A percentile compares a stretch with the other conserved stretches of the same genome.
phyloP scores from a whole-genome alignment of 2,888 invertebrate genomes.

The Carabus problematicus region DNA sequence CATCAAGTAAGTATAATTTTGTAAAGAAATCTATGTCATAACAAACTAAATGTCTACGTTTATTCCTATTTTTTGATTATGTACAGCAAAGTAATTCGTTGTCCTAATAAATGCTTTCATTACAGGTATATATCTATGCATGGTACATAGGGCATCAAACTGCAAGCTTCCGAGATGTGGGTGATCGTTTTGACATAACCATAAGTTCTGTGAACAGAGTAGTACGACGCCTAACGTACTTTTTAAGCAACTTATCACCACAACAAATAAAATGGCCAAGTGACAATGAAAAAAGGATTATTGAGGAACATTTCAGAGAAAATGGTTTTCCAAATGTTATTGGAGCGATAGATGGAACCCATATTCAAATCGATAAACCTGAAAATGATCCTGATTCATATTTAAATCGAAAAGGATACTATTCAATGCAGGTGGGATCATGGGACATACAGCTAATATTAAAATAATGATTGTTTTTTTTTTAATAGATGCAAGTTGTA shows the following conservation, averaged over 20 bases:
- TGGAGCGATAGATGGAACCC: neutral
- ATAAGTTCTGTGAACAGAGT: neutral
- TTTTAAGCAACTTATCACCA: neutral
- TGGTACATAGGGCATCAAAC: neutral
- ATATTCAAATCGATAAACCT: neutral
- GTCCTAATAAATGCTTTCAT: no score
- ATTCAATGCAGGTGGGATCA: neutral
- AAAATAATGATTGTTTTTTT: neutral
- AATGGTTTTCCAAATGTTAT: neutral
- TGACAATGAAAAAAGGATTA: neutral
- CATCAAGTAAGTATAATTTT: no score
- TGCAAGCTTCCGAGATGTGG: neutral
- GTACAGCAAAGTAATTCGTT: no score
- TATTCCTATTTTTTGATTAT: no score
- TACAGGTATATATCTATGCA: neutral
- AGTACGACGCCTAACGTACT: neutral
- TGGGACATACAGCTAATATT: neutral
- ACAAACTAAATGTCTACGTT: no score
- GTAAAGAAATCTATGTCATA: no score
- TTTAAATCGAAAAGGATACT: neutral
- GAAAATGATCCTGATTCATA: slow-evolving; percentile 8
- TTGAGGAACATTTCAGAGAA: neutral
- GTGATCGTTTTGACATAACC: neutral
- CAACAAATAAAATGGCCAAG: neutral
- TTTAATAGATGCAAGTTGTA: slow-evolving; percentile 33